phyloP scores from a whole-genome alignment of 2,113 vertebrate species.

The Isichthys henryi region DNA sequence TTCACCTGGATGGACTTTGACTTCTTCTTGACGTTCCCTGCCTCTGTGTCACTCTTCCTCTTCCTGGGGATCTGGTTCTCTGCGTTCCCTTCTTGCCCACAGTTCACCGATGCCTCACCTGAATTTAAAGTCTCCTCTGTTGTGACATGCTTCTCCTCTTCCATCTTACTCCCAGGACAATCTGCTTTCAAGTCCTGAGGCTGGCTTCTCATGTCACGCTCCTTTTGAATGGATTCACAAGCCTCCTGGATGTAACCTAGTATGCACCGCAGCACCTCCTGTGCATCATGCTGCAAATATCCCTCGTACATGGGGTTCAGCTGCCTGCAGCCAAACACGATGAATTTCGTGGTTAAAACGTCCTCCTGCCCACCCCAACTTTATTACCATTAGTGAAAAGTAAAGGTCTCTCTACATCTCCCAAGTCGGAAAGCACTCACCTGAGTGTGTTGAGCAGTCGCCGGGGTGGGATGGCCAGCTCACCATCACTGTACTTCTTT shows the following conservation, averaged over 20 bases:
- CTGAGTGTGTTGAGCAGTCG: conserved; percentile 84
- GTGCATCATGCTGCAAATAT: conserved; percentile 92
- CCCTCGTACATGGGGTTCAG: conserved; percentile 98
- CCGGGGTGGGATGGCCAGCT: conserved; percentile 84
- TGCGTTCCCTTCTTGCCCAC: conserved; percentile 45
- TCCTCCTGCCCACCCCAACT: neutral
- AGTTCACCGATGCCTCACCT: neutral
- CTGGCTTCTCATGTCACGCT: conserved; percentile 44
- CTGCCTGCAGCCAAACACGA: conserved; percentile 59
- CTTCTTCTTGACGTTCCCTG: conserved; percentile 88
- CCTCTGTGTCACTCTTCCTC: conserved; percentile 83
- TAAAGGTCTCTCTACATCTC: neutral
- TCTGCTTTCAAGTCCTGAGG: conserved; percentile 32
- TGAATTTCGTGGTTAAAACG: neutral
- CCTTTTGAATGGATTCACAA: conserved; percentile 82
- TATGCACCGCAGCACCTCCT: conserved; percentile 95
- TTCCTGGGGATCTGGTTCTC: conserved; percentile 70
- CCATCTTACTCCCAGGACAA: neutral
- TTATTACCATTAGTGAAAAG: neutral
- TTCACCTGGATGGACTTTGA: conserved; percentile 71
- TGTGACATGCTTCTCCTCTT: neutral
- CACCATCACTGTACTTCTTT: conserved; percentile 73
- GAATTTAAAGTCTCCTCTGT: neutral
- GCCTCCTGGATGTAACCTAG: conserved; percentile 90
- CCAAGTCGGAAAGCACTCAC: conserved; percentile 46